Base-by-base conservation (phyloP, 2,888 invertebrate species). In the Chrysomela aeneicollis region DNA sequence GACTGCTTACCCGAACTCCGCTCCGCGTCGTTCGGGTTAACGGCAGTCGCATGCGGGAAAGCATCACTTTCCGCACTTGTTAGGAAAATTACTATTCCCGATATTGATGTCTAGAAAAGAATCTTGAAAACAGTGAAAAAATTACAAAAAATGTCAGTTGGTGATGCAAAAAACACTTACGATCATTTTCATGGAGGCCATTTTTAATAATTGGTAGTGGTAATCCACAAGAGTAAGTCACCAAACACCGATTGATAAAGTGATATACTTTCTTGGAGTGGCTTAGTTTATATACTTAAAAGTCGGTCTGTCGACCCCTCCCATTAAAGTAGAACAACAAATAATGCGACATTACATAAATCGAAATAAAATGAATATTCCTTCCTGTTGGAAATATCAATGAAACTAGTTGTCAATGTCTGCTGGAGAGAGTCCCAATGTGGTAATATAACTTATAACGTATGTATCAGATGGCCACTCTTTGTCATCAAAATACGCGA, bases 131-230 rank as follows among this genome's bases (percentile, higher is more conserved):
- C n/a, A 12, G 26, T 15, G 3, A 30, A 17, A 26, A n/a, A 15
- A 32, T n/a, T n/a, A n/a, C n/a, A n/a, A n/a, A n/a, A n/a, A n/a
- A n/a, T n/a, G n/a, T n/a, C n/a, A n/a, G n/a, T n/a, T n/a, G n/a
- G n/a, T n/a, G n/a, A n/a, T n/a, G n/a, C n/a, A 19, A 26, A 17
- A 10, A 42, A 17, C 52, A 72, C 73, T 73, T 67, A 75, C 75
- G 55, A 72, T 57, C 52, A 70, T 70, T 70, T 72, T 73, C 59
- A 73, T 50, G 69, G 68, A 71, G 64, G 69, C 65, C 75, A 75
- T 75, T 59, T 61, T 61, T 46, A 8, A 22, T 42, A 49, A 54
- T 32, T 52, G 61, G 42, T 15, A 65, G 66, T 70, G 69, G 61
- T 66, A 68, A 70, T 71, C 67, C 72, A 72, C 71, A 63, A 42